Percentiles rank a stretch among this genome's conserved stretches.
Conservation (phyloP, 2,888 invertebrate species). For the Zonitis immaculata region DNA sequence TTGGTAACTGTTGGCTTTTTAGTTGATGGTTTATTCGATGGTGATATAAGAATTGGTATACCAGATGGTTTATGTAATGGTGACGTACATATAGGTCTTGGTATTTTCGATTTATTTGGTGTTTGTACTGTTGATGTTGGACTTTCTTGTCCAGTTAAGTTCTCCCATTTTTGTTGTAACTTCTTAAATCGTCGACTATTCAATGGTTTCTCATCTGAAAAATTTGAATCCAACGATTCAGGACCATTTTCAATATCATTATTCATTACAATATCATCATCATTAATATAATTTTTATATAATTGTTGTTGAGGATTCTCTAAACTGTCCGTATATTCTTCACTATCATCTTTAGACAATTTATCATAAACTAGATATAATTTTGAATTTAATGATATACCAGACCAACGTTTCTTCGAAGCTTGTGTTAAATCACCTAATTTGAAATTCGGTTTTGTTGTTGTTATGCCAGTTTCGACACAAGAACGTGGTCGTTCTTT, state of each 20-base stretch:
- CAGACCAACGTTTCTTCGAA: slow-evolving; percentile 67
- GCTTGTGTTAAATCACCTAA: slow-evolving; percentile 46
- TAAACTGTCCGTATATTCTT: slow-evolving; percentile 70
- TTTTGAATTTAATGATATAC: slow-evolving; percentile 65
- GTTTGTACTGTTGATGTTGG: slow-evolving; percentile 39
- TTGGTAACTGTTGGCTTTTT: slow-evolving; percentile 27
- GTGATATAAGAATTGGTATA: slow-evolving; percentile 53
- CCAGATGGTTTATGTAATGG: slow-evolving; percentile 59
- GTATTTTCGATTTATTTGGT: slow-evolving; percentile 63
- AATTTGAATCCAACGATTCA: slow-evolving; percentile 44
- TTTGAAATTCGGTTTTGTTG: slow-evolving; percentile 40
- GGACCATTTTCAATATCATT: slow-evolving; percentile 34
- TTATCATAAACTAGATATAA: slow-evolving; percentile 69
- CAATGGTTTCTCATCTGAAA: slow-evolving; percentile 45
- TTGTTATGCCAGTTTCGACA: slow-evolving; percentile 52
- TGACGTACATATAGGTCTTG: slow-evolving; percentile 64
- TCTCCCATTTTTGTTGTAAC: slow-evolving; percentile 77
- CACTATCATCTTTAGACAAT: slow-evolving; percentile 62
- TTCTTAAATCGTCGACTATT: slow-evolving; percentile 68
- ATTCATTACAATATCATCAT: slow-evolving; percentile 12
- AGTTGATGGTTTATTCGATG: slow-evolving; percentile 44
- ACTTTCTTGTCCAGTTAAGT: slow-evolving; percentile 57
- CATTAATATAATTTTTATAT: slow-evolving; percentile 21
- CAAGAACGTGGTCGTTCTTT: slow-evolving; percentile 65
- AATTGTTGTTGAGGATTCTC: slow-evolving; percentile 49